These are phyloP conservation scores for Anagrus nilaparvatae DNA, from an alignment of 1,140 invertebrate genomes.

Conservation along the genomic window DNA sequence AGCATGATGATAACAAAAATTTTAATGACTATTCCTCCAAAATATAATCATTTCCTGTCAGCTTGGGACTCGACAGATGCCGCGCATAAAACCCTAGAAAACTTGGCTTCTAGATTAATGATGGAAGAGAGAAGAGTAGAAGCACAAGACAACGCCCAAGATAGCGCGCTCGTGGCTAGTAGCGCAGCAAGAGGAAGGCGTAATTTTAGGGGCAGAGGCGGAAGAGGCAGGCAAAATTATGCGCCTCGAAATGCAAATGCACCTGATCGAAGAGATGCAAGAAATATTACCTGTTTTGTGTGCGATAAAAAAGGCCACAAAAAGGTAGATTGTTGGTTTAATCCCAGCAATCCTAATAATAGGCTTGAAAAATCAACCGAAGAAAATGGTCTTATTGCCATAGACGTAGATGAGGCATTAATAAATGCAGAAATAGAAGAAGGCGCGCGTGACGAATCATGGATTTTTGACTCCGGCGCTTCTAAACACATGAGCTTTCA, in stretches of 20 bases:
- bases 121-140: slow-evolving; percentile 17
- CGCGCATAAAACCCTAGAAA: not conserved
- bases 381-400: too few relatives aligned
- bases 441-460: not conserved
- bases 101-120: slow-evolving; percentile 24
- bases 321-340: not conserved
- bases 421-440: not conserved
- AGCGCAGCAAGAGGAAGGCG: not conserved
- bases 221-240: not conserved
- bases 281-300: not conserved
- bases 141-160: not conserved
- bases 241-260: too few relatives aligned
- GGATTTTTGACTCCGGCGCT: not conserved
- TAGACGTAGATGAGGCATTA: not conserved
- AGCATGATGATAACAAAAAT: slow-evolving; percentile 27
- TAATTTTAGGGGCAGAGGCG: not conserved
- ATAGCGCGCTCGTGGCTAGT: not conserved
- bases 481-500: not conserved
- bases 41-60: slow-evolving; percentile 25
- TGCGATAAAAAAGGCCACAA: not conserved
- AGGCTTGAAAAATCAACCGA: too few relatives aligned
- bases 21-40: slow-evolving; percentile 19
- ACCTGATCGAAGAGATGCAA: not conserved
- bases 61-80: slow-evolving; percentile 29
- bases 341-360: too few relatives aligned